phyloP scores from a whole-genome alignment of 2,113 vertebrate species.

The Chunga burmeisteri region DNA sequence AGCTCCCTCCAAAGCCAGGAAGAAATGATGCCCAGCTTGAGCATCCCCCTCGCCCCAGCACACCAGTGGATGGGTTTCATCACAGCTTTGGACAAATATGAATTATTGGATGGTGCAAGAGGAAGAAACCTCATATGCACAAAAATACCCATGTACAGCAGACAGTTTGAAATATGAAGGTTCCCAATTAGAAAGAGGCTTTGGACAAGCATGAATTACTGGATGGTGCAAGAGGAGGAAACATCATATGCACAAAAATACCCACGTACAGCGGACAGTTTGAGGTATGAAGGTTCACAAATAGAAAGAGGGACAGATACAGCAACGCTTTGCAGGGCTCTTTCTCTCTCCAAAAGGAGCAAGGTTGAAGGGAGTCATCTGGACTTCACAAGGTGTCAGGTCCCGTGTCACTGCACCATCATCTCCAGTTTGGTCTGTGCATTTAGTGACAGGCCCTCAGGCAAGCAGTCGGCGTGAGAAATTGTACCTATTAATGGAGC shows the following conservation, averaged over 20 bases:
- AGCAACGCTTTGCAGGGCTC: neutral
- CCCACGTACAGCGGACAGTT: fast-evolving
- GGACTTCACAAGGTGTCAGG: neutral
- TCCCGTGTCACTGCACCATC: fast-evolving
- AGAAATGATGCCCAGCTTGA: fast-evolving
- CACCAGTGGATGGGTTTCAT: fast-evolving
- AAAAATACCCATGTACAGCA: fast-evolving
- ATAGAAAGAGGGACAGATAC: neutral
- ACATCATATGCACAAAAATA: neutral
- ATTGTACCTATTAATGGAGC: neutral
- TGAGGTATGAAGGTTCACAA: neutral
- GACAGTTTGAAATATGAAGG: neutral
- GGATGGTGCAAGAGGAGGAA: too few species aligned
- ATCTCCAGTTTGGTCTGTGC: neutral
- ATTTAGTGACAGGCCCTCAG: neutral
- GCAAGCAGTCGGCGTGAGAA: slow-evolving; percentile 1
- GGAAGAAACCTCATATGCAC: neutral
- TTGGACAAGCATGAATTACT: neutral
- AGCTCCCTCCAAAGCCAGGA: neutral
- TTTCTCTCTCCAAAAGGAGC: neutral
- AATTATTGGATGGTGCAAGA: neutral
- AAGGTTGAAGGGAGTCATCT: neutral
- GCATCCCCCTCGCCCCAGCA: neutral
- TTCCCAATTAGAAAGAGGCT: neutral
- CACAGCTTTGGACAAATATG: neutral